Base-by-base conservation (phyloP, 2,888 invertebrate species). In the Meganola albula region DNA sequence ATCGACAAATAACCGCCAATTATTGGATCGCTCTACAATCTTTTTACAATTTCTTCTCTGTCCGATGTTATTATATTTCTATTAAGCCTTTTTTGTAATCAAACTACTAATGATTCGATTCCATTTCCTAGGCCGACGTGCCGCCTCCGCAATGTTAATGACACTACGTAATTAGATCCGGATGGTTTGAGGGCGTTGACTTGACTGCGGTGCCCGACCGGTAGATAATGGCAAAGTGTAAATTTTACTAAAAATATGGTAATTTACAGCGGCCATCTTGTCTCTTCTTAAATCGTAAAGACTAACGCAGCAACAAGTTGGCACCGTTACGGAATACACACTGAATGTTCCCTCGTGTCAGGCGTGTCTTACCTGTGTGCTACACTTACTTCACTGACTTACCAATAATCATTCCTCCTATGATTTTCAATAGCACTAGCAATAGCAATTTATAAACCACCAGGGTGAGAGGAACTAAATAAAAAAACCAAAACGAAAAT, bases 11-110 rank as follows among this genome's bases (percentile, higher is more conserved):
- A 84, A 85, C 84, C 82, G 74, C 83, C 85, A 85, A 85, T 85
- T 85, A 85, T 84, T 84, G 79, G 77, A 77, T 75, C 74, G 82
- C 83, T 83, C 84, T 70, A 84, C 85, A 85, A 85, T 85, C 85
- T 85, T 85, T 85, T 84, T 83, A 85, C 85, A 84, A 85, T 84
- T 84, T 84, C 84, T 80, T 80, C 84, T 77, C 75, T 68, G 68
- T 59, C 76, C 62, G 65, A 65, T 75, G 84, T 85, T 85, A 85
- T 85, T 85, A 85, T 85, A 82, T 85, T 84, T 85, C 84, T 85
- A 84, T 85, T 85, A 85, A 84, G 84, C 82, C 83, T 83, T 85
- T 85, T 85, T 85, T 83, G 83, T 84, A 84, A 85, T 84, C 85
- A 83, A 82, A 84, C 83, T 79, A 78, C 84, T 85, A 84, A 85